phyloP scores from a whole-genome alignment of 2,113 vertebrate genomes.

The Gambusia affinis region DNA sequence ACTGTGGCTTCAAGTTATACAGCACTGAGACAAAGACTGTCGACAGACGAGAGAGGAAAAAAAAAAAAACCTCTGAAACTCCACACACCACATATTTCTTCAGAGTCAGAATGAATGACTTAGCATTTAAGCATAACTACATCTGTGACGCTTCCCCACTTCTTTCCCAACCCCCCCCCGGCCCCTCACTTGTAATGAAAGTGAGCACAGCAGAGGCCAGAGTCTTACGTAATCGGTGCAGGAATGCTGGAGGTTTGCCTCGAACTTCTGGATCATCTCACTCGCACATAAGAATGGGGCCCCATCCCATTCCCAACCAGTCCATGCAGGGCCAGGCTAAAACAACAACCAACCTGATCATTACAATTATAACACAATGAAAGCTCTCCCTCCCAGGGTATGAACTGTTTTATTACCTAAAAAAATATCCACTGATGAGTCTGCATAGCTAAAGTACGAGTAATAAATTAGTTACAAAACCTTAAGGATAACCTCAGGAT shows the following conservation, averaged over 20 bases:
- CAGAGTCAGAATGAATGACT: background rate
- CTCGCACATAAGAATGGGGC: constrained; percentile 30
- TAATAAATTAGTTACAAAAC: constrained; percentile 51
- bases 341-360: background rate
- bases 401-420: constrained; percentile 34
- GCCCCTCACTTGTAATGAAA: constrained; percentile 1
- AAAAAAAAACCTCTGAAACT: background rate
- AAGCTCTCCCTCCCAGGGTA: no score
- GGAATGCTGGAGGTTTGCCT: constrained; percentile 72
- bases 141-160: background rate
- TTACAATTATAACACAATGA: background rate
- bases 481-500: constrained; percentile 1
- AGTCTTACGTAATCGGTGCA: constrained; percentile 65
- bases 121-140: background rate
- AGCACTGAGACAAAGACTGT: background rate
- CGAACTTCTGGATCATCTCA: constrained; percentile 44
- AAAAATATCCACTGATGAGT: constrained; percentile 10
- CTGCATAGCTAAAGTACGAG: constrained; percentile 21
- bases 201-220: constrained; percentile 28
- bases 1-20: background rate
- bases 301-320: constrained; percentile 1
- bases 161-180: constrained; percentile 17
- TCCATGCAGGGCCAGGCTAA: background rate
- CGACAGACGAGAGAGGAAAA: background rate
- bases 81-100: background rate